Conservation (phyloP, 2,113 vertebrate species). For the Pachypanchax playfairii region DNA sequence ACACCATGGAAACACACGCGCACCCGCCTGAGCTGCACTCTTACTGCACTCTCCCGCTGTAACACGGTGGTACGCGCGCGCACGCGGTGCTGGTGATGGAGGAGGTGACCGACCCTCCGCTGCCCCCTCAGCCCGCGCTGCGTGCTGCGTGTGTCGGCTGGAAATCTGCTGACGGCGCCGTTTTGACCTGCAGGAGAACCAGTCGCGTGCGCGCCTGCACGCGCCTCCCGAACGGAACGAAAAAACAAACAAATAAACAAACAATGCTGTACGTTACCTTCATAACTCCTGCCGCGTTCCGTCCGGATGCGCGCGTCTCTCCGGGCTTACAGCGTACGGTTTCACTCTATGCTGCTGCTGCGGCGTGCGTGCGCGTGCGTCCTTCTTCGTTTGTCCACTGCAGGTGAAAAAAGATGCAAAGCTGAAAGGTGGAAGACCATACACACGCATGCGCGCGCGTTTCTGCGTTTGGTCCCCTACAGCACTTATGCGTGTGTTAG, state of each 20-base stretch:
- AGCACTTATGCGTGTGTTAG: background rate
- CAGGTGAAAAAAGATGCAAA: conserved; percentile 67
- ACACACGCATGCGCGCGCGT: conserved; percentile 16
- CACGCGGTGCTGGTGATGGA: conserved; percentile 13
- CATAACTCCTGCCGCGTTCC: conserved; percentile 50
- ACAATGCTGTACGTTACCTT: conserved; percentile 47
- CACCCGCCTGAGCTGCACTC: conserved; percentile 11
- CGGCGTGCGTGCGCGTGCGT: conserved; percentile 20
- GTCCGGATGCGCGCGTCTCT: conserved; percentile 36
- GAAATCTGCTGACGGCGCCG: conserved; percentile 66
- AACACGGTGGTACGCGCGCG: conserved; percentile 18
- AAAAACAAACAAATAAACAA: background rate
- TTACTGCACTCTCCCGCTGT: conserved; percentile 18
- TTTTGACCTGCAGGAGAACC: conserved; percentile 40
- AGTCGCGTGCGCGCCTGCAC: conserved; percentile 8
- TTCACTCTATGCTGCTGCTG: conserved; percentile 42
- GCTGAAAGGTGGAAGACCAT: conserved; percentile 40
- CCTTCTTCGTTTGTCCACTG: conserved; percentile 55
- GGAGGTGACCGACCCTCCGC: conserved; percentile 26
- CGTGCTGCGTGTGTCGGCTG: conserved; percentile 30
- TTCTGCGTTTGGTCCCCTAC: background rate
- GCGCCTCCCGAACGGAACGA: background rate
- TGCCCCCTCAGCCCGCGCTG: conserved; percentile 18
- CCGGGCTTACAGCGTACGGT: conserved; percentile 45
- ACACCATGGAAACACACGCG: conserved; percentile 27